Base-by-base conservation (phyloP, 2,888 invertebrate genomes). In the Napeogenes inachia region DNA sequence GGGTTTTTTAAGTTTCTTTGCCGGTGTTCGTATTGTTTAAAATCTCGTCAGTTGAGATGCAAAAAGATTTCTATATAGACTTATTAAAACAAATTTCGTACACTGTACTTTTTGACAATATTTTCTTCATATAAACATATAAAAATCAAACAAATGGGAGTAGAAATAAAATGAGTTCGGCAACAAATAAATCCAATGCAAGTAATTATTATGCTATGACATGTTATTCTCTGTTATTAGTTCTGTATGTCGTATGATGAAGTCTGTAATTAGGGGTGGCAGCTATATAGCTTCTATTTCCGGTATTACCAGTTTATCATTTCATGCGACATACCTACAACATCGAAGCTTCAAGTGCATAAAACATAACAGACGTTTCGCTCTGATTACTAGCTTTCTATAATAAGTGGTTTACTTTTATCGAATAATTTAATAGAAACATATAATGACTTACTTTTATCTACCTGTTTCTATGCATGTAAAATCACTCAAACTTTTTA, bases 41-140 rank as follows among this genome's bases (percentile, higher is more conserved):
- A 47, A 47, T 47, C 47, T n/a, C 47, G n/a, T 47, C 47, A 47
- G 47, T 47, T 47, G 47, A 47, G 8, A 38, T 38, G 38, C 38
- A 6, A 38, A 35, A 35, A 38, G 21, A 21, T 21, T 21, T 21
- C 21, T 21, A 21, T 21, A 21, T 21, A 21, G 21, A 21, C 21
- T 21, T 21, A 21, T 21, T 21, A 21, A 21, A 21, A 21, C 21
- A 21, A 21, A 21, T 21, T 21, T 21, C 21, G 21, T 21, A 21
- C 21, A 21, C 21, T 21, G 21, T 21, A 21, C 21, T 38, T 8
- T 38, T 4, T 38, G 38, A 38, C 5, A 8, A 38, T 8, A 38
- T 38, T 38, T 38, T 38, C 38, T 38, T 38, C 8, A 38, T 38
- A 38, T 4, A 38, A 38, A 38, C 21, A 1, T 1, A 21, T 38